phyloP scores from a whole-genome alignment of 2,113 vertebrate genomes.

The Notechis scutatus region DNA sequence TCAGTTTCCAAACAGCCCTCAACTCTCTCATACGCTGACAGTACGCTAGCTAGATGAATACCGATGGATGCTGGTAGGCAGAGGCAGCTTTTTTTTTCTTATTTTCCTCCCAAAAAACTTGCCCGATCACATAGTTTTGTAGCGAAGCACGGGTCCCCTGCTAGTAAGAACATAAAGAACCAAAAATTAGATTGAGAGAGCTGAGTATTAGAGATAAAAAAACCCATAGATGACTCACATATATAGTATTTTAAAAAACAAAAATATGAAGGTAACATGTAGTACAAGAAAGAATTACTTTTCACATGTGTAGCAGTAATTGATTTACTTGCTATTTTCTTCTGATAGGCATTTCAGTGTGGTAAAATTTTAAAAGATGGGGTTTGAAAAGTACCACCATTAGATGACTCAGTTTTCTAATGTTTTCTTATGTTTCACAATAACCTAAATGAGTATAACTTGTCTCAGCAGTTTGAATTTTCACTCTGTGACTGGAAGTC shows the following conservation, averaged over 20 bases:
- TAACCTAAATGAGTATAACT: neutral
- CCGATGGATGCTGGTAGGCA: too few species aligned
- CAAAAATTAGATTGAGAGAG: neutral
- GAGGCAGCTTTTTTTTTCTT: too few species aligned
- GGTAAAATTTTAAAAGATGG: neutral
- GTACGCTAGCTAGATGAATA: too few species aligned
- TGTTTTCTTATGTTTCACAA: constrained; percentile 25
- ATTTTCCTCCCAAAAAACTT: too few species aligned
- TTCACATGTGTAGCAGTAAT: neutral
- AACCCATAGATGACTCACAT: neutral
- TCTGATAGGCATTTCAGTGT: neutral
- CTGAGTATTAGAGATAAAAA: neutral
- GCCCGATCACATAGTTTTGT: too few species aligned
- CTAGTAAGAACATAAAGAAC: neutral
- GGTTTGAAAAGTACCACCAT: constrained; percentile 31
- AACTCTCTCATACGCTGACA: too few species aligned
- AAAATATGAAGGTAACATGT: neutral
- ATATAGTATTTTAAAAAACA: neutral
- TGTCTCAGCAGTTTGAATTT: neutral
- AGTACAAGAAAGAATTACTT: neutral
- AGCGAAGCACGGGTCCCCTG: too few species aligned
- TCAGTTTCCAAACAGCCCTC: too few species aligned
- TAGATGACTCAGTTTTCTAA: constrained; percentile 20
- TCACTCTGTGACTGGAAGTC: constrained; percentile 9
- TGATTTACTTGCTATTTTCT: neutral